Conservation (phyloP, 2,113 vertebrate species). For the Glaucomys volans region DNA sequence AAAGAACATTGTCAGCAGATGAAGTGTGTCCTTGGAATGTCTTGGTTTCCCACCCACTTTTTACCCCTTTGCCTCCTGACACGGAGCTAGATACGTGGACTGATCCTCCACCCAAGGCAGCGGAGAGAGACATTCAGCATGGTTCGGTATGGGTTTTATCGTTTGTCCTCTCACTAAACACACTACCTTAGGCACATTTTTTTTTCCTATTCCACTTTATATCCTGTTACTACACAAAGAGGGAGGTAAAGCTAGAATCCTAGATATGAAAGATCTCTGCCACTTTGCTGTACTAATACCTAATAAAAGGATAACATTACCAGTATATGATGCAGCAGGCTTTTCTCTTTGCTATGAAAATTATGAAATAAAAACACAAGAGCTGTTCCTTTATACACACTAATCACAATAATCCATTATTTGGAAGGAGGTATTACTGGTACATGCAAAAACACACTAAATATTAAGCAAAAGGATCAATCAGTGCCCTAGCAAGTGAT, state of each 20-base stretch:
- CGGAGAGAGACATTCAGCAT: neutral
- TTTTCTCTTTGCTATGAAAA: neutral
- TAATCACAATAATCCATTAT: neutral
- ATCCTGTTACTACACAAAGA: neutral
- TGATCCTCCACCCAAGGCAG: neutral
- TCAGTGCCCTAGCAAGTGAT: neutral
- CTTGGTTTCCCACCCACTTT: neutral
- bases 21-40: neutral
- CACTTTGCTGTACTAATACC: neutral
- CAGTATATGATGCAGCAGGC: neutral
- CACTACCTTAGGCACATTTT: neutral
- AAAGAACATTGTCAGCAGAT: neutral
- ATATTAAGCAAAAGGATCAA: slow-evolving; percentile 17
- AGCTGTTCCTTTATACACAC: neutral
- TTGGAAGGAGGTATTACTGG: neutral
- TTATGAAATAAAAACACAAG: neutral
- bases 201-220: neutral
- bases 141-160: neutral
- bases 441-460: neutral
- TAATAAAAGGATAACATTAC: neutral
- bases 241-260: neutral
- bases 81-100: neutral
- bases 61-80: neutral
- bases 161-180: neutral
- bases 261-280: neutral